A percentile compares a stretch with the other conserved stretches of the same genome.
These are phyloP conservation scores for Patella pellucida DNA, from an alignment of 2,888 invertebrate genomes.

Conservation along the genomic window DNA sequence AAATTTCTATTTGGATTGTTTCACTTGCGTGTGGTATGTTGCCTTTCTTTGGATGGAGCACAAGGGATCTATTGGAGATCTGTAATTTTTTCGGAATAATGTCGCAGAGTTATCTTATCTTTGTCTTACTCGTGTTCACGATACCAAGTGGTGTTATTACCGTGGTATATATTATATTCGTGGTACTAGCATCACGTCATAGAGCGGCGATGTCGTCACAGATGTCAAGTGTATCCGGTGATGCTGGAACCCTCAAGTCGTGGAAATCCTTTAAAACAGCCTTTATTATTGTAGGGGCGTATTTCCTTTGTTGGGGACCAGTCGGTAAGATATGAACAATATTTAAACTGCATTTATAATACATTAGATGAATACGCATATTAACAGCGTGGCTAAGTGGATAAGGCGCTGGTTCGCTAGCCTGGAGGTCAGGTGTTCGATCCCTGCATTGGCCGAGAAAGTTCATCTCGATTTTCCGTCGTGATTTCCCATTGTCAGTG, in stretches of 20 bases:
- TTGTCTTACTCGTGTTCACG: conserved; percentile 14
- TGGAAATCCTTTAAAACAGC: conserved; percentile 25
- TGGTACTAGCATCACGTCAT: conserved; percentile 10
- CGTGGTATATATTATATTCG: conserved; percentile 23
- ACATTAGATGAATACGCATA: no score
- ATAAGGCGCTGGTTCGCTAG: no score
- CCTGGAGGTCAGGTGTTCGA: no score
- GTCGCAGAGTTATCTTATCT: conserved; percentile 14
- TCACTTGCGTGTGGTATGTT: conserved; percentile 26
- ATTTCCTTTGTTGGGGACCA: conserved; percentile 30
- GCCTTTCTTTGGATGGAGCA: conserved; percentile 37
- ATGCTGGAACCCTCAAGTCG: conserved; percentile 11
- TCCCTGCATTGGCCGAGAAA: no score
- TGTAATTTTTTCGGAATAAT: conserved; percentile 33
- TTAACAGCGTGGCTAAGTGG: no score
- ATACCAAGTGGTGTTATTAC: conserved; percentile 23
- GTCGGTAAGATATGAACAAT: conserved; percentile 17
- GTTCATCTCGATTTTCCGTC: no score
- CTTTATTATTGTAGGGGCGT: conserved; percentile 31
- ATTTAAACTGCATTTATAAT: no score
- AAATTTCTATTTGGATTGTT: conserved; percentile 20
- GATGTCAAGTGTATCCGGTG: conserved; percentile 7
- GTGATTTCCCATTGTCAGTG: no score
- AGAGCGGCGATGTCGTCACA: neutral
- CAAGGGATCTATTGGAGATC: conserved; percentile 25